Base-by-base conservation (phyloP, 2,113 vertebrate genomes). In the Macquaria australasica region DNA sequence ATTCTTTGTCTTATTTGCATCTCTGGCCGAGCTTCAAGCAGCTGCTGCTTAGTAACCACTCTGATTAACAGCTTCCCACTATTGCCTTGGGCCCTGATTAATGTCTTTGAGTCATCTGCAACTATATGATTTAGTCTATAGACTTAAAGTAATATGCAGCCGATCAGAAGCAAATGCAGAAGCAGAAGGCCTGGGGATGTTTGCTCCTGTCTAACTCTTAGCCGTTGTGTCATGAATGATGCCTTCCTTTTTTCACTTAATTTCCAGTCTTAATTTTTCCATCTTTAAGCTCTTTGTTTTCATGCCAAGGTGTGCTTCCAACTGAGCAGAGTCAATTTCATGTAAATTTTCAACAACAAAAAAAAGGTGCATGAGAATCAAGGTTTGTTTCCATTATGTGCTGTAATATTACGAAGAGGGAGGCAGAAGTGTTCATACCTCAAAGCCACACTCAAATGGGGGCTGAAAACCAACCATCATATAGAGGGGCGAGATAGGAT, bases 31-130 rank as follows among this genome's bases (percentile, higher is more conserved):
- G 28, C 15, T 37, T 23, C 67, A 56, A 77, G 58, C 73, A 21
- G 62, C 72, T 75, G 55, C 75, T 45, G 45, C 28, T 39, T 28
- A 37, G 64, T 77, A 79, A 55, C 41, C 39, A 28, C 60, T 66
- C 64, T 58, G 79, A 85, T 83, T 31, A 85, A 68, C 85, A 55
- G 55, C 80, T 71, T 63, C 31, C 71, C 23, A 20, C 62, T 43
- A 21, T 58, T 43, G 55, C 59, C 20, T 45, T 50, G 63, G 73
- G 43, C 66, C 69, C 56, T 84, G 62, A 75, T 83, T 74, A 67
- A 83, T 87, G 68, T 55, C 82, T 63, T 23, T 18, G 28, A 80
- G 62, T 77, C 58, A 28, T 83, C 58, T 56, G 71, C 64, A 59
- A 67, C 63, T 25, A 20, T 43, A 41, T 58, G 21, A 81, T 75